Evolutionary conservation across 2,888 invertebrate genomes (phyloP), one percentile per base, ranked within the genome.

Genomic region (Drosophila silvestris): DNA sequence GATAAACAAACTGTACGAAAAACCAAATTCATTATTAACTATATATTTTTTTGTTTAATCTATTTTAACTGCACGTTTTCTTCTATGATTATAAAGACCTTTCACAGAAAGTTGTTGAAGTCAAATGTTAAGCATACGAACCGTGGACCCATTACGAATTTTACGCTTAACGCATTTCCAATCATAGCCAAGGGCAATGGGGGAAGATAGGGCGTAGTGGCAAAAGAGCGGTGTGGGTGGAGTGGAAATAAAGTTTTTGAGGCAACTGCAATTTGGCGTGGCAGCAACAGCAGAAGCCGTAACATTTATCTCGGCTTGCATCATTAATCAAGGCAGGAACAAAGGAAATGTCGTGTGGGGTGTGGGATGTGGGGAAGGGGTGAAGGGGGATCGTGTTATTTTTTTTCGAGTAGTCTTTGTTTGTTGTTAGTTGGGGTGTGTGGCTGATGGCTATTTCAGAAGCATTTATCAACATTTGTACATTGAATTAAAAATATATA

Each of bases 381-480:
- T 26, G 14, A 19, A 9, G 39, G 28, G 10, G 32, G 2, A 22
- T 33, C 7, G n/a, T 56, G 56, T 28, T 39, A 19, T 19, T 37
- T 37, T 56, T 26, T 19, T 28, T 37, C 16, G 22, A 56, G 37
- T 16, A 19, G 52, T 26, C 35, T 19, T 26, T 39, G 37, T 6
- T 56, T 56, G 28, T 9, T 56, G 41, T 26, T 33, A 33, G 44
- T n/a, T 22, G 22, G 22, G 22, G 5, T 16, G 16, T 26, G 47
- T 16, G 47, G 47, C 26, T 47, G 47, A 47, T 26, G 28, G 57
- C 63, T 66, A 57, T 72, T 74, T 30, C 37, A 61, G 66, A 71
- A 84, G 75, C 84, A 85, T 85, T 85, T 88, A 85, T 85, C 84
- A 85, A 83, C 77, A 81, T 85, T 83, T 85, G 79, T 68, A 81